These are phyloP conservation scores for Diorhabda carinulata DNA, from an alignment of 1,140 invertebrate species.

Conservation along the genomic window DNA sequence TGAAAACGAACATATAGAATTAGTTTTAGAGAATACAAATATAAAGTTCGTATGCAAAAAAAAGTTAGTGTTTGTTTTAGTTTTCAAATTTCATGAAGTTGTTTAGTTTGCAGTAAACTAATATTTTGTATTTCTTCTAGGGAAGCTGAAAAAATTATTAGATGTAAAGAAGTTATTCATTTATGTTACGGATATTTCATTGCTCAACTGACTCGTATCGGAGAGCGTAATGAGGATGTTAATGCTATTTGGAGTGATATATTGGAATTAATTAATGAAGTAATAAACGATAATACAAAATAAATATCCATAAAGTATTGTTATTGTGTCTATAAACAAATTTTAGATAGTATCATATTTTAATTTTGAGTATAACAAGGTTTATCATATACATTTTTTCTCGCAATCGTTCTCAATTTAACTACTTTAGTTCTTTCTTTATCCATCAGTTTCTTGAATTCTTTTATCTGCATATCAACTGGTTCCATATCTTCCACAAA, in stretches of 20 bases:
- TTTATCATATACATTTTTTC: too few species aligned
- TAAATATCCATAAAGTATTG: too few species aligned
- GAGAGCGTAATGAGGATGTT: conserved; percentile 28
- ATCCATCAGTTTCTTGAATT: too few species aligned
- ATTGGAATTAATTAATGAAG: conserved; percentile 15
- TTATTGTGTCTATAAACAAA: too few species aligned
- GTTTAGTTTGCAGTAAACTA: background rate
- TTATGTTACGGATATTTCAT: conserved; percentile 36
- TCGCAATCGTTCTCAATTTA: too few species aligned
- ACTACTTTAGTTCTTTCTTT: too few species aligned
- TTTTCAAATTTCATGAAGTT: conserved; percentile 8
- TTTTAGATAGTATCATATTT: too few species aligned
- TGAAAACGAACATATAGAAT: conserved; percentile 30
- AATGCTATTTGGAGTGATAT: conserved; percentile 35
- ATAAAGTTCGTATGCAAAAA: conserved; percentile 37
- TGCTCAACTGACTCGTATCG: conserved; percentile 40
- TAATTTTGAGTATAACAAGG: too few species aligned
- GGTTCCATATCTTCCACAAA: too few species aligned
- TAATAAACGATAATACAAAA: conserved; percentile 7
- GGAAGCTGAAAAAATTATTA: conserved; percentile 33
- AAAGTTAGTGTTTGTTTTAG: conserved; percentile 30
- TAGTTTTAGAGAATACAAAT: conserved; percentile 37
- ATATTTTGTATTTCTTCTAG: conserved; percentile 32
- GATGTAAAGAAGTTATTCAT: conserved; percentile 38
- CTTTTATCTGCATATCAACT: too few species aligned